Conservation (phyloP, 2,888 invertebrate species). For the Coleophora deauratella region DNA sequence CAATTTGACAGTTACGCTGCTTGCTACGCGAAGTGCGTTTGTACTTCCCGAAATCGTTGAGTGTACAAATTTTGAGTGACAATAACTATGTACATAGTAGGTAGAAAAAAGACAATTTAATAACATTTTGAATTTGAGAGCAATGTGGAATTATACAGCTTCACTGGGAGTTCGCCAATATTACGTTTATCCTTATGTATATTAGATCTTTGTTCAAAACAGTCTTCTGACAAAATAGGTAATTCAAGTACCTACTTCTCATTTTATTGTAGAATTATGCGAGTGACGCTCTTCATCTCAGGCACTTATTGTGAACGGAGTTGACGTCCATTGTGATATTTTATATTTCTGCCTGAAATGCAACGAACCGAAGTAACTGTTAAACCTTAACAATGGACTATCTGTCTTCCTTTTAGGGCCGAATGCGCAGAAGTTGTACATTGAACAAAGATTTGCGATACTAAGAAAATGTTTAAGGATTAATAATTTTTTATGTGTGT, state of each 20-base stretch:
- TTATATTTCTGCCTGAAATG: slow-evolving; percentile 67
- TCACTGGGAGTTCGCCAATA: too few relatives aligned
- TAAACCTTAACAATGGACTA: slow-evolving; percentile 63
- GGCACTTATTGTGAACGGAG: slow-evolving; percentile 67
- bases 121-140: too few relatives aligned
- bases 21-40: too few relatives aligned
- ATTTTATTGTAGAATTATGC: slow-evolving; percentile 59
- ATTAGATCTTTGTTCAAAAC: too few relatives aligned
- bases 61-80: too few relatives aligned
- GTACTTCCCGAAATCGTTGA: too few relatives aligned
- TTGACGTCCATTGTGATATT: slow-evolving; percentile 71
- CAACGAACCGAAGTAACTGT: slow-evolving; percentile 67
- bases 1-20: too few relatives aligned
- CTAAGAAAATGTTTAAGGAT: slow-evolving; percentile 48
- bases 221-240: slow-evolving; percentile 40
- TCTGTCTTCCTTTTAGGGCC: slow-evolving; percentile 58
- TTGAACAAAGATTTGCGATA: slow-evolving; percentile 56
- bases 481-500: slow-evolving; percentile 52
- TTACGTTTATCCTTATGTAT: too few relatives aligned
- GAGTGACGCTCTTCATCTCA: slow-evolving; percentile 58
- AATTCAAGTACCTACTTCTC: slow-evolving; percentile 27
- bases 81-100: too few relatives aligned
- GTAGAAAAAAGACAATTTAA: too few relatives aligned
- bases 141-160: too few relatives aligned
- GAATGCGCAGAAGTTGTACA: slow-evolving; percentile 57